phyloP scores from a whole-genome alignment of 2,113 vertebrate species.

The Python bivittatus region DNA sequence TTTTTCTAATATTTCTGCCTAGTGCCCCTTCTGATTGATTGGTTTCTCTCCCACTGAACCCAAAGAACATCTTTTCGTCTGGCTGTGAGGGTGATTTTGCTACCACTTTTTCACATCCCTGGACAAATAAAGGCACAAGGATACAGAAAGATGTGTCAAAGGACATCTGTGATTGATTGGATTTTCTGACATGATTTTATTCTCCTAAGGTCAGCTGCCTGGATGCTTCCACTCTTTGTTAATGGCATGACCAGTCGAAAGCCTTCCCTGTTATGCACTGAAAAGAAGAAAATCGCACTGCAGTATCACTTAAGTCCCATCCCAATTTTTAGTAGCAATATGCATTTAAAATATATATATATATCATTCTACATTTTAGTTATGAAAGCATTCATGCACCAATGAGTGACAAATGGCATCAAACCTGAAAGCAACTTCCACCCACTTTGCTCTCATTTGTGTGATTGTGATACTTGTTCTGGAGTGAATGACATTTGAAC shows the following conservation, averaged over 20 bases:
- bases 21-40: too few relatives aligned
- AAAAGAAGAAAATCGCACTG: too few relatives aligned
- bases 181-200: background rate
- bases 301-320: background rate
- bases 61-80: too few relatives aligned
- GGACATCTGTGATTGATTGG: background rate
- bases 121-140: background rate
- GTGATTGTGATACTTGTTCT: background rate
- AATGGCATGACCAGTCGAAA: background rate
- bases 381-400: background rate
- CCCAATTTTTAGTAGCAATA: background rate
- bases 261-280: background rate
- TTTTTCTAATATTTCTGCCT: too few relatives aligned
- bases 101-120: background rate
- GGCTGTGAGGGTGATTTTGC: background rate
- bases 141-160: background rate
- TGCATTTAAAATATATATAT: background rate
- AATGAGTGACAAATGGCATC: background rate
- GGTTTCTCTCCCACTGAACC: too few relatives aligned
- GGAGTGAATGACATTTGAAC: background rate
- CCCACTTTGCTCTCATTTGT: background rate
- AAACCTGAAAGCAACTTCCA: background rate
- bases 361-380: background rate
- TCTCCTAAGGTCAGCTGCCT: background rate
- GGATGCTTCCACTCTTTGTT: background rate